Evolutionary conservation across 1,140 invertebrate species (phyloP).

Genomic region (Nebria ingens): DNA sequence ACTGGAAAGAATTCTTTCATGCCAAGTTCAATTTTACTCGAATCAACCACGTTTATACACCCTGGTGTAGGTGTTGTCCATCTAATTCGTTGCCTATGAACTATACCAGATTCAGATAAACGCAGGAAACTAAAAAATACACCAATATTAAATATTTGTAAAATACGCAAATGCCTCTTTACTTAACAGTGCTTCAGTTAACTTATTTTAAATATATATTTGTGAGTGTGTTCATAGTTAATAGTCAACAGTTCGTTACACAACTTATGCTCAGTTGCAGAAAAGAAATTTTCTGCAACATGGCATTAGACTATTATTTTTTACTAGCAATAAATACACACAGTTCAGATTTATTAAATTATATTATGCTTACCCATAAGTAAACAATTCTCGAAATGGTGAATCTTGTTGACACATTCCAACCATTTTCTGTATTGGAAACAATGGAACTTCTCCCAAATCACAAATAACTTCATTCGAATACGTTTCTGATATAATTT

Average conservation of each 20-base stretch:
- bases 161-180: background rate
- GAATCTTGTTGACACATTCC: conserved; percentile 45
- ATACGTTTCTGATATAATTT: conserved; percentile 47
- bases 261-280: too few relatives aligned
- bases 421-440: conserved; percentile 41
- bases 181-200: too few relatives aligned
- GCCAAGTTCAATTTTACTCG: background rate
- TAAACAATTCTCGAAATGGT: conserved; percentile 49
- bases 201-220: background rate
- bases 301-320: too few relatives aligned
- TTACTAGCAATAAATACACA: background rate
- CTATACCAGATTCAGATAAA: conserved; percentile 13
- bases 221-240: too few relatives aligned
- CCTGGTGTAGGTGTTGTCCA: conserved; percentile 14
- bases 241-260: too few relatives aligned
- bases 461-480: conserved; percentile 50
- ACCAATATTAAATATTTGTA: background rate
- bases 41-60: conserved; percentile 11
- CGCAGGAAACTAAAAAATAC: conserved; percentile 12
- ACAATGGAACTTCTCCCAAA: conserved; percentile 44
- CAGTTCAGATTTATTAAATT: background rate
- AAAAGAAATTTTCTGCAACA: too few relatives aligned
- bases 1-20: conserved; percentile 17
- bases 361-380: conserved; percentile 44
- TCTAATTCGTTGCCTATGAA: conserved; percentile 5